Base-by-base conservation (phyloP, 2,888 invertebrate genomes). In the Chrysina gloriosa region DNA sequence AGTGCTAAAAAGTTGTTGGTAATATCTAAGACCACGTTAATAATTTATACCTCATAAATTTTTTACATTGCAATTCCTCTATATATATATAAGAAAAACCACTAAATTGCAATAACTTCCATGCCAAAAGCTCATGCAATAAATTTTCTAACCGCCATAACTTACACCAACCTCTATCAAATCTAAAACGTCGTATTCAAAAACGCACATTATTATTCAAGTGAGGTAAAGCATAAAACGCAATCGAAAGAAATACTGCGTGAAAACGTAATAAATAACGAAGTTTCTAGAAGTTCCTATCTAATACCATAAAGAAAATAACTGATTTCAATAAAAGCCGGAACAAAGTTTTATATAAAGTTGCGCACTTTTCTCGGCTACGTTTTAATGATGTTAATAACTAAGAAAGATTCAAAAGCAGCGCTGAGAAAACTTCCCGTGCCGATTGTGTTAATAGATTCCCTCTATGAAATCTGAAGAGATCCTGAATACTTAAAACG, bases 221-320 rank as follows among this genome's bases (percentile, higher is more conserved):
- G 58, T 25, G 16, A 39, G 39, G 39, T 39, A 23, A n/a, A n/a
- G 23, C 42, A 58, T 58, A 58, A 58, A 58, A 23, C 7, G 36
- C 14, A 39, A 9, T 42, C 25, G 42, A 58, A 39, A 23, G 36
- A 58, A 58, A 58, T 39, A 25, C 39, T 39, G 39, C 25, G 58
- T 58, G 58, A 14, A 58, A 36, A 58, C 4, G 58, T 36, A 58
- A 58, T 58, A 58, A 58, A 58, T 58, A 58, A 58, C 58, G 16
- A 52, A 39, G 11, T 58, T 23, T 39, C 25, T 39, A 39, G 7
- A 56, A 42, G 23, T 58, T 58, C 42, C 36, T 11, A 23, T 39
- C 39, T 58, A 39, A 42, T 39, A 58, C 39, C 23, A 23, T 25
- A 2, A 6, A 25, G 58, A 25, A 58, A 58, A 58, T 39, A 25